Evolutionary conservation across 1,140 invertebrate species (phyloP).

Genomic region (Drosophila nigrodunni): DNA sequence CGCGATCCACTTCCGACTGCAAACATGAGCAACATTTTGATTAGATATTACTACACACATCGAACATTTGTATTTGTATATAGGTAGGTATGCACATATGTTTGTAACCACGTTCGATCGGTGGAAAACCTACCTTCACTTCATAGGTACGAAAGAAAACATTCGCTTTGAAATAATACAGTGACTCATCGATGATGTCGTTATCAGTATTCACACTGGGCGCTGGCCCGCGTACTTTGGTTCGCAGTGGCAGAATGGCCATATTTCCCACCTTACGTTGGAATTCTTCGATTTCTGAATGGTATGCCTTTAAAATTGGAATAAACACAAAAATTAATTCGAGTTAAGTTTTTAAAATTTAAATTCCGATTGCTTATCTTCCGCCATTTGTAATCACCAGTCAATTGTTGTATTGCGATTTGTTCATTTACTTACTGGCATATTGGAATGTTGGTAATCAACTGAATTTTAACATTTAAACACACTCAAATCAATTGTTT

Average conservation of each 20-base stretch:
- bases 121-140: slow-evolving; percentile 91
- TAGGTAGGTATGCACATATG: background rate
- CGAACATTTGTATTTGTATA: background rate
- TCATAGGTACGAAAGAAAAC: slow-evolving; percentile 99
- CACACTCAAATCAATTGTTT: slow-evolving; percentile 32
- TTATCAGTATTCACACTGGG: slow-evolving; percentile 88
- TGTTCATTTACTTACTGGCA: slow-evolving; percentile 40
- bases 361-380: background rate
- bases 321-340: slow-evolving; percentile 34
- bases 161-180: slow-evolving; percentile 99
- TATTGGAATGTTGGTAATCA: slow-evolving; percentile 25
- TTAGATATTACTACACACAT: slow-evolving; percentile 4
- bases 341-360: slow-evolving; percentile 10
- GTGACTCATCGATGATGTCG: slow-evolving; percentile 99
- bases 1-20: slow-evolving; percentile 96
- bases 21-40: slow-evolving; percentile 21
- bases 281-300: slow-evolving; percentile 93
- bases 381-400: slow-evolving; percentile 10
- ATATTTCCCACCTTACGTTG: slow-evolving; percentile 94
- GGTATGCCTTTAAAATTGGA: slow-evolving; percentile 91
- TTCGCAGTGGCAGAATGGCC: slow-evolving; percentile 95
- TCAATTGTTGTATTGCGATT: slow-evolving; percentile 3
- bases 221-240: slow-evolving; percentile 94
- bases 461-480: slow-evolving; percentile 32
- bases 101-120: background rate